Evolutionary conservation across 2,113 vertebrate species (phyloP).

Genomic region (Sula dactylatra): DNA sequence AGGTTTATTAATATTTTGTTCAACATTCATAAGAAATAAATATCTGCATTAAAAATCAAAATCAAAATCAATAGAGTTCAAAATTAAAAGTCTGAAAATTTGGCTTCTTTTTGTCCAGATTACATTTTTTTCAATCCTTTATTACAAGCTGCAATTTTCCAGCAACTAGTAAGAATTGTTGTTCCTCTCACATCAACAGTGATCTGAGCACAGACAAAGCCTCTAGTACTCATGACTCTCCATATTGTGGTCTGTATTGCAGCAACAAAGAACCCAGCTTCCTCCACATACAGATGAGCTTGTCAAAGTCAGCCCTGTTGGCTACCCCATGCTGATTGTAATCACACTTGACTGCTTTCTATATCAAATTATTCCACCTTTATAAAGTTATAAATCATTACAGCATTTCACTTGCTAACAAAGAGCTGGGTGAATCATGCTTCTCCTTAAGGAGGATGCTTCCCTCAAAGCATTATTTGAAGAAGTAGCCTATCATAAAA

Average conservation of each 20-base stretch:
- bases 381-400: neutral
- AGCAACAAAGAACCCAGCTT: neutral
- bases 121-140: neutral
- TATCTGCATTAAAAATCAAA: neutral
- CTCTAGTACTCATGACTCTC: neutral
- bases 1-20: neutral
- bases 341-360: neutral
- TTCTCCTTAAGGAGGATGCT: neutral
- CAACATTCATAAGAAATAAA: neutral
- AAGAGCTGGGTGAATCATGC: neutral
- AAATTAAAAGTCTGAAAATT: neutral
- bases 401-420: neutral
- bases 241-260: neutral
- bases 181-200: neutral
- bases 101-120: neutral
- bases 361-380: neutral
- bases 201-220: neutral
- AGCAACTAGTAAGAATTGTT: neutral
- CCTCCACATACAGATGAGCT: neutral
- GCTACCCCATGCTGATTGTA: neutral
- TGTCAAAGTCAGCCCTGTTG: neutral
- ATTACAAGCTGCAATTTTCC: neutral
- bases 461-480: neutral
- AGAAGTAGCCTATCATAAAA: neutral
- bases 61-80: neutral